Base-by-base conservation (phyloP, 2,888 invertebrate genomes). In the Cremastinae sp. region DNA sequence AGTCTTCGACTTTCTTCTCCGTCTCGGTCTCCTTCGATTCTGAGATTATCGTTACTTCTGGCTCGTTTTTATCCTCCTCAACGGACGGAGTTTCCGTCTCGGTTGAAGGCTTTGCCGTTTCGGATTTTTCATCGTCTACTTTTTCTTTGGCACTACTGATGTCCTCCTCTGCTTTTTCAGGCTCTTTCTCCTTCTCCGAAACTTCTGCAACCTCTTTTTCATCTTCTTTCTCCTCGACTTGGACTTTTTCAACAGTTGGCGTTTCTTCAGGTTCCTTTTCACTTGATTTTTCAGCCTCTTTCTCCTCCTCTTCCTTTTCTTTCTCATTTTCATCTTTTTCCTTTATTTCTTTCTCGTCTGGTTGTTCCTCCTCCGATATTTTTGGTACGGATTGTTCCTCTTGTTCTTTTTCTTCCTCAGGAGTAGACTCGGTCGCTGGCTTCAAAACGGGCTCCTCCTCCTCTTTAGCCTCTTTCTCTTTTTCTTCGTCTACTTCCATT, bases 121-220 rank as follows among this genome's bases (percentile, higher is more conserved):
- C 49, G 4, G 70, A 43, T 43, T 66, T 74, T 43, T 66, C 74
- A 14, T 66, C 74, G 2, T 45, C 56, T 8, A 58, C 51, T 37
- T 22, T 55, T 43, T 70, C 71, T 41, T 70, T 73, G 35, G 56
- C 70, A 55, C 45, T 61, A 53, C 16, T 37, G 35, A 10, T 59
- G 2, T 65, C 41, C 43, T 41, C 59, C 10, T 72, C 72, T 3
- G 45, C 59, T 41, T 69, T 73, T 53, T 81, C 79, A 20, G 78
- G 71, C 78, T 82, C 74, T 49, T 79, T 78, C n/a, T 80, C 72
- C 61, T 68, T 80, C 79, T 82, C 78, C 65, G 71, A 58, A 61
- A 59, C 49, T 41, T 80, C 78, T 77, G 75, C 69, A 37, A 71
- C 39, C 58, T 78, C 74, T 68, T 81, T 64, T 14, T 77, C 75